A percentile compares a stretch with the other conserved stretches of the same genome.
Evolutionary conservation across 2,888 invertebrate genomes (phyloP).

Genomic region (Thysanoteuthis rhombus): DNA sequence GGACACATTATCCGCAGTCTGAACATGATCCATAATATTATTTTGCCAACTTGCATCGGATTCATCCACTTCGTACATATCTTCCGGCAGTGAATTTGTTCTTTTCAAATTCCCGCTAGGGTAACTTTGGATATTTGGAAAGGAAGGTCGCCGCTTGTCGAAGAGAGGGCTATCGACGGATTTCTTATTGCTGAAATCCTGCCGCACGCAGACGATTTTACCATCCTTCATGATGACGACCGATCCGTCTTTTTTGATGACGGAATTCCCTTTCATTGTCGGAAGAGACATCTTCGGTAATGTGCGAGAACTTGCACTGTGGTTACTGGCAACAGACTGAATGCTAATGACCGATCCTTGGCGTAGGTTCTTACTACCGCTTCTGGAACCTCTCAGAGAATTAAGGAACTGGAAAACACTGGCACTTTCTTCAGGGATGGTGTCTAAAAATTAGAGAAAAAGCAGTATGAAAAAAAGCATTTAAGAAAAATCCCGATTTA

Average conservation of each 20-base stretch:
- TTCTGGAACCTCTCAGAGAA: slow-evolving; percentile 33
- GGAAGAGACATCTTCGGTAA: slow-evolving; percentile 35
- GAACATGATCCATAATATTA: neutral
- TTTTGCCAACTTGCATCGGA: neutral
- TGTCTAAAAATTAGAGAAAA: slow-evolving; percentile 36
- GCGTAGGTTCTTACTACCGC: slow-evolving; percentile 21
- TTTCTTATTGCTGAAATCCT: neutral
- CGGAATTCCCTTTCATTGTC: slow-evolving; percentile 48
- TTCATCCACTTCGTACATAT: neutral
- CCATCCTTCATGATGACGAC: slow-evolving; percentile 58
- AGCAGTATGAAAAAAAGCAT: neutral
- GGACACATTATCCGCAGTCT: neutral
- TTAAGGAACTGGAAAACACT: slow-evolving; percentile 36
- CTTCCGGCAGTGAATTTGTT: neutral
- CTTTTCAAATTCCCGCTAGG: neutral
- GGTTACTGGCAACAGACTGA: slow-evolving; percentile 36
- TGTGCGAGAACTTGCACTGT: slow-evolving; percentile 36
- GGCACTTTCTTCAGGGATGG: slow-evolving; percentile 38
- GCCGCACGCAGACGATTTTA: slow-evolving; percentile 56
- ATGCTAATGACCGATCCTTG: slow-evolving; percentile 16
- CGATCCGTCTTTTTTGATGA: slow-evolving; percentile 55
- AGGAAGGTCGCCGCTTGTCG: neutral
- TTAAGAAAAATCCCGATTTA: neutral
- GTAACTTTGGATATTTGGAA: neutral
- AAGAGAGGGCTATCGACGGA: neutral